Evolutionary conservation across 2,888 invertebrate species (phyloP), one percentile per base, ranked within the genome.

Genomic region (Troides aeacus): DNA sequence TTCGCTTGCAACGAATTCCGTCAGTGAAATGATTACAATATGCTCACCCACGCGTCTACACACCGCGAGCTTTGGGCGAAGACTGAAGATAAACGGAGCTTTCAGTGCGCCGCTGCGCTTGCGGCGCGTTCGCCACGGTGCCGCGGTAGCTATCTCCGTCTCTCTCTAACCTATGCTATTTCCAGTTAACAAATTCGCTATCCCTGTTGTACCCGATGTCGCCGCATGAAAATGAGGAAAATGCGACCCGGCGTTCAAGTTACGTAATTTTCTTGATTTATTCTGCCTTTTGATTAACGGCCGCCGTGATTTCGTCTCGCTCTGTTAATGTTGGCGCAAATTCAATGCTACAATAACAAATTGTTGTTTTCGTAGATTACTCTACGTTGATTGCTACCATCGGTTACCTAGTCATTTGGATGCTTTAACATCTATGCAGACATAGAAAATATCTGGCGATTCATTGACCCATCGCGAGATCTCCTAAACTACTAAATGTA

Each of bases 241-340:
- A 86, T 79, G 78, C 81, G 79, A 75, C 53, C 78, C 81, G 79
- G 66, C 69, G 73, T 64, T 73, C 68, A 64, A 71, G 77, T 90
- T 90, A 84, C 87, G 86, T 86, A 90, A 89, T 82, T 76, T 76
- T 72, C 74, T 77, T 90, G 88, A 91, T 90, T 89, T 90, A 90
- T 89, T 84, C 81, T 75, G 81, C 82, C 79, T 76, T 76, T 82
- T 87, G 87, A 89, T 89, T 87, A 85, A 89, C 89, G 84, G 79
- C 84, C 83, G 77, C 81, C 78, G 81, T 84, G 83, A 84, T 84
- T 86, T 81, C 80, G 76, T 80, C 86, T 83, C 80, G 77, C 84
- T 84, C 77, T 81, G 80, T 84, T 85, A 84, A 84, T 81, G 81
- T 84, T 87, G 84, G 86, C 82, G 77, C 81, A 77, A 80, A 82